These are phyloP conservation scores for Murina feae DNA, from an alignment of 2,113 vertebrate genomes.

Conservation along the genomic window DNA sequence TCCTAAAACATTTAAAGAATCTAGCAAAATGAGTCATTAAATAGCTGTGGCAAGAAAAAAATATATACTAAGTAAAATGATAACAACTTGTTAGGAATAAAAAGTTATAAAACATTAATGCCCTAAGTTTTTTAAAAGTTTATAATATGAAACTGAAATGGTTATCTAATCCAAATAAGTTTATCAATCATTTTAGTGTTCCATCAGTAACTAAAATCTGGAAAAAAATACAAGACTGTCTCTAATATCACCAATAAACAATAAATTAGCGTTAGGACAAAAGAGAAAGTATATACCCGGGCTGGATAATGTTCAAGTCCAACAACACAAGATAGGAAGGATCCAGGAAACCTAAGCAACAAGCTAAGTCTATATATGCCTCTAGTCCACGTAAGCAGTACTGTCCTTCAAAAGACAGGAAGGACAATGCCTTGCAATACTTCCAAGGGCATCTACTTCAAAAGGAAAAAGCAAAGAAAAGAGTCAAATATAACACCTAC, in stretches of 20 bases:
- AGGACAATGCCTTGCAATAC: not conserved
- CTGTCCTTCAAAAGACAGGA: not conserved
- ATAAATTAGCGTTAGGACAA: not conserved
- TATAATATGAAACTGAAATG: constrained; percentile 28
- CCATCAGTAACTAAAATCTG: constrained; percentile 9
- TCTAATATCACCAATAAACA: not conserved
- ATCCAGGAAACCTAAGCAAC: not conserved
- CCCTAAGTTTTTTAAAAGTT: not conserved
- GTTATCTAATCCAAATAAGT: not conserved
- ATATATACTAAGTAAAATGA: not conserved
- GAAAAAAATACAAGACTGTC: not conserved
- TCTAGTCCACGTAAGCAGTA: not conserved
- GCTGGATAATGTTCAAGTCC: not conserved
- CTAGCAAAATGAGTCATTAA: constrained; percentile 40
- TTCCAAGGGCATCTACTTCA: not conserved
- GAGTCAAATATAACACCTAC: not conserved
- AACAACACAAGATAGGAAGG: not conserved
- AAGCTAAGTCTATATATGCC: not conserved
- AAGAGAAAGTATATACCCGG: not conserved
- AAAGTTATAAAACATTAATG: constrained; percentile 16
- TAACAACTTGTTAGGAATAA: not conserved
- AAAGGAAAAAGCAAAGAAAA: not conserved
- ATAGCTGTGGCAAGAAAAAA: not conserved
- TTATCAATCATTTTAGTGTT: not conserved
- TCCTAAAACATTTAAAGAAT: constrained; percentile 42